These are phyloP conservation scores for Upupa epops DNA, from an alignment of 2,113 vertebrate genomes.

Conservation along the genomic window DNA sequence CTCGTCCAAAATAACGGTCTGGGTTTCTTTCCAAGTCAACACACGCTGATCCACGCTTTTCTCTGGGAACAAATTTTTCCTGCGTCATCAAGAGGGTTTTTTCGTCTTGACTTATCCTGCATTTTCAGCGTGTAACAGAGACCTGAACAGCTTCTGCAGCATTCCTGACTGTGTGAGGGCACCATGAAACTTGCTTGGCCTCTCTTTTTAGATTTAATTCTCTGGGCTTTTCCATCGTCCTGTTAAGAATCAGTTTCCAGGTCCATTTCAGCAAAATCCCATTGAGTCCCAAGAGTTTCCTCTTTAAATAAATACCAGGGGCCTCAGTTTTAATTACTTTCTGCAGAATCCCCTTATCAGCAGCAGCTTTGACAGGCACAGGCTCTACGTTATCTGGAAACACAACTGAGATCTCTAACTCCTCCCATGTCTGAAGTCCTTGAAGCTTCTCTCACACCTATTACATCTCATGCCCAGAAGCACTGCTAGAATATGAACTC, in stretches of 20 bases:
- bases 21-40: neutral
- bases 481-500: neutral
- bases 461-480: neutral
- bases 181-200: neutral
- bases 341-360: constrained; percentile 63
- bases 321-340: constrained; percentile 63
- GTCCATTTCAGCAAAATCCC: constrained; percentile 58
- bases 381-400: neutral
- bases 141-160: constrained; percentile 19
- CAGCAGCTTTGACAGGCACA: constrained; percentile 39
- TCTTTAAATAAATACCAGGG: constrained; percentile 46
- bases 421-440: constrained; percentile 11
- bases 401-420: constrained; percentile 52
- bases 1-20: neutral
- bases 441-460: constrained; percentile 26
- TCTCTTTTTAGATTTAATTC: constrained; percentile 18
- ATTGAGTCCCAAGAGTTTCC: constrained; percentile 27
- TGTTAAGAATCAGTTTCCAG: constrained; percentile 14
- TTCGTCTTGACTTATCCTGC: neutral
- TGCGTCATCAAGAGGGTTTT: neutral
- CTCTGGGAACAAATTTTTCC: neutral
- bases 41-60: neutral
- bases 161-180: neutral
- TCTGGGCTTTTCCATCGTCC: neutral
- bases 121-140: neutral